Conservation (phyloP, 2,113 vertebrate species). For the Ascaphus truei region DNA sequence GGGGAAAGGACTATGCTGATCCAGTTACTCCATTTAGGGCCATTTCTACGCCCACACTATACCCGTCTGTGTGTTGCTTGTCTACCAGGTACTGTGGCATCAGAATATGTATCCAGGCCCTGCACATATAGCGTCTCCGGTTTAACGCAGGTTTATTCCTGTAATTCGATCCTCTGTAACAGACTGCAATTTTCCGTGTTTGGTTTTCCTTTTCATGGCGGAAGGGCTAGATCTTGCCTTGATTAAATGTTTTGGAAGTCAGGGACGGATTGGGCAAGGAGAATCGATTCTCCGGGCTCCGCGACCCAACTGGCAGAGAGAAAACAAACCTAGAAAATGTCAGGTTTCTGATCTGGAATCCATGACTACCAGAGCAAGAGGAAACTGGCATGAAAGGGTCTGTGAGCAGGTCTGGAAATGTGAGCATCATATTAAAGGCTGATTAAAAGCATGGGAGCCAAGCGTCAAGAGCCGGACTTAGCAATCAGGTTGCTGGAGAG, state of each 20-base stretch:
- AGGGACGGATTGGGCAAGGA: conserved; percentile 66
- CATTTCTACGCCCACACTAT: no score
- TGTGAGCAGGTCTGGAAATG: conserved; percentile 47
- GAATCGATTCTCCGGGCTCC: conserved; percentile 72
- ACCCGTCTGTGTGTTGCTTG: no score
- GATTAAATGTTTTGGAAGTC: conserved; percentile 67
- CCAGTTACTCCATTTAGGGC: no score
- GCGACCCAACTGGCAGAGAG: conserved; percentile 65
- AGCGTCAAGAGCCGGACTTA: no score
- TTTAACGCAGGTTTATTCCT: background rate
- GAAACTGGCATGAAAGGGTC: conserved; percentile 53
- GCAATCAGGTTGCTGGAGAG: no score
- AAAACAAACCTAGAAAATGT: conserved; percentile 73
- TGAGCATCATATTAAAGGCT: no score
- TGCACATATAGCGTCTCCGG: background rate
- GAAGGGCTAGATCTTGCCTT: conserved; percentile 54
- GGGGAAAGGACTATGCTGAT: no score
- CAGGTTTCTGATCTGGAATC: conserved; percentile 73
- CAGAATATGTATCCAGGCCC: conserved; percentile 1
- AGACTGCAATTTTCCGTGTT: conserved; percentile 1
- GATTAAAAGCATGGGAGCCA: no score
- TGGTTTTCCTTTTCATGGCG: conserved; percentile 41
- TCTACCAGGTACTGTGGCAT: background rate
- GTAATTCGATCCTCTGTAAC: conserved; percentile 17
- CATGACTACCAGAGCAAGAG: conserved; percentile 50